Evolutionary conservation across 2,113 vertebrate species (phyloP), one percentile per base, ranked within the genome.

Genomic region (Eretmochelys imbricata): DNA sequence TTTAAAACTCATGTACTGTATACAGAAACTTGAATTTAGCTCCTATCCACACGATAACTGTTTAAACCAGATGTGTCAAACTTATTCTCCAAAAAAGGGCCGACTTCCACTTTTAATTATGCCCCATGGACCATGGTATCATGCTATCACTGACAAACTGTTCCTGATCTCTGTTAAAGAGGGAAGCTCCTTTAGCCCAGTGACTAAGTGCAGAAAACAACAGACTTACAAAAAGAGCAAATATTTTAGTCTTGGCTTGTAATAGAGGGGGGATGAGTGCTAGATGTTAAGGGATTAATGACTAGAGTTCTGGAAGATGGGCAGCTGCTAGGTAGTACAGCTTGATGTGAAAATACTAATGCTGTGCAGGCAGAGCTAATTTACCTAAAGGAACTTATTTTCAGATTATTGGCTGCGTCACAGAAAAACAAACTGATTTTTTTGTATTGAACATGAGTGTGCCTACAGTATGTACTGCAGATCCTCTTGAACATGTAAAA

Each of bases 51-150:
- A 94, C 75, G 88, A 89, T 95, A 94, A 92, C 89, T 88, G 65
- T 65, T 97, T 95, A 96, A 97, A 96, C 83, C 96, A 97, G 89
- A 96, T 96, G 95, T 96, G 89, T 94, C 96, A 97, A 96, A 94
- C 95, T 94, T 96, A 92, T 92, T 96, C 90, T 89, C 89, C 78
- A 96, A 97, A 89, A 97, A 85, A 50, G 62, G 90, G 13, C 42
- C 81, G 94, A 97, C 96, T 95, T 97, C 91, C 93, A 91, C 78
- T n/a, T 95, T 96, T 96, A 96, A 97, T 95, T 95, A 94, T 87
- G 95, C 96, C 92, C 96, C n/a, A 48, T 1, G 89, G 97, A 96
- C 42, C 80, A 72, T 27, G 91, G 62, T 90, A 96, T 95, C 4
- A 10, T 93, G 80, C 89, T 97, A 96, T 96, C 92, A 85, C 65